Percentiles rank a stretch among this genome's conserved stretches.
These are phyloP conservation scores for Rostratula benghalensis DNA, from an alignment of 2,113 vertebrate genomes.

Conservation along the genomic window DNA sequence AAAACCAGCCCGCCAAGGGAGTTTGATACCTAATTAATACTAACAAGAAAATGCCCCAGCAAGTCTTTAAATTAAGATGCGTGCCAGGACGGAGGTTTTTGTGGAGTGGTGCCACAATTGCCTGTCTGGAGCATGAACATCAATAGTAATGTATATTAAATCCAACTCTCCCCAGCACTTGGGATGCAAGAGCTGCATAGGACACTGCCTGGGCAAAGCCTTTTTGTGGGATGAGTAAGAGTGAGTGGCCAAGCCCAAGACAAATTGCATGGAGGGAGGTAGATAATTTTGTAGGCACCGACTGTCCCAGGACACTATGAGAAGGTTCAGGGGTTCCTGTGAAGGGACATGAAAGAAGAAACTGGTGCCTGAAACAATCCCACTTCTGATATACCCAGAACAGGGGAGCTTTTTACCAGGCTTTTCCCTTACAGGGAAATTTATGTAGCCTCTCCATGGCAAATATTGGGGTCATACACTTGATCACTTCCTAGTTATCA, in stretches of 20 bases:
- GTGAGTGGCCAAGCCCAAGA: neutral
- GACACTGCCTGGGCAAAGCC: neutral
- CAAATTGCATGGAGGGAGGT: neutral
- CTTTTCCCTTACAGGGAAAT: neutral
- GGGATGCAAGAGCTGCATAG: neutral
- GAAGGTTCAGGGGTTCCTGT: neutral
- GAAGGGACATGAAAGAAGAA: neutral
- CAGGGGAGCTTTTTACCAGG: neutral
- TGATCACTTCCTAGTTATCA: rapidly evolving
- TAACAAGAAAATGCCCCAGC: neutral
- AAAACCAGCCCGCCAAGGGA: neutral
- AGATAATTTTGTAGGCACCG: neutral
- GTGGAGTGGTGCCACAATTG: neutral
- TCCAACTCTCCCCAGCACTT: neutral
- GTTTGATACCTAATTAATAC: neutral
- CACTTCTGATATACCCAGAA: neutral
- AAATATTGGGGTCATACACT: neutral
- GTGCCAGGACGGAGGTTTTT: neutral
- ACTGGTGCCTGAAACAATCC: neutral
- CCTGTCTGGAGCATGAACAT: rapidly evolving
- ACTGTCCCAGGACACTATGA: neutral
- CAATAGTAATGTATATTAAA: neutral
- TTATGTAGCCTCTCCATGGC: neutral
- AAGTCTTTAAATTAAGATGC: neutral
- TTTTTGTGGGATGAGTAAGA: neutral